Evolutionary conservation across 2,888 invertebrate species (phyloP), one percentile per base, ranked within the genome.

Genomic region (Psylliodes chrysocephalus): DNA sequence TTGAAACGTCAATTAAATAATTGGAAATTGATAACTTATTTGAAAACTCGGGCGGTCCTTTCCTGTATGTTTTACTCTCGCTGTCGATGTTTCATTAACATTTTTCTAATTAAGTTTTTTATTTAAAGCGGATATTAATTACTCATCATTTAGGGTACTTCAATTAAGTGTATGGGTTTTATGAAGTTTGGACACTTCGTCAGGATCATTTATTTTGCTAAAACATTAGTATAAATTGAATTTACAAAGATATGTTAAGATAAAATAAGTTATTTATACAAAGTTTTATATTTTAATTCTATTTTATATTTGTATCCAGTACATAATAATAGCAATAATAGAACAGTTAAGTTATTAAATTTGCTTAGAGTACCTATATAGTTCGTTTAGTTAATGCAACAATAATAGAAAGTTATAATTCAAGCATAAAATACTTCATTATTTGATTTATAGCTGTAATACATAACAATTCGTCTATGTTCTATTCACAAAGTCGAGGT

Each of bases 51-150:
- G n/a, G n/a, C n/a, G n/a, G n/a, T n/a, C n/a, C n/a, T n/a, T n/a
- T n/a, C n/a, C n/a, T n/a, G n/a, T n/a, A n/a, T n/a, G n/a, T n/a
- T n/a, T n/a, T n/a, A n/a, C n/a, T n/a, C n/a, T n/a, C n/a, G n/a
- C n/a, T n/a, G n/a, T 42, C 8, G 42, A 44, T 46, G 49, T 46
- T 73, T 72, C 72, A 73, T 73, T 72, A 73, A 71, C 70, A 71
- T 71, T 71, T 71, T 70, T 68, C 19, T 71, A 73, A 73, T 71
- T 71, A 71, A 73, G 71, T 71, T 71, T 53, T 63, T 71, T 54
- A 46, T 55, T 70, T 64, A 64, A 64, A 67, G 51, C 52, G 63
- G 68, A 70, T 70, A 73, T 72, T 73, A 73, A 72, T 72, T 71
- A 69, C 72, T 67, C 72, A 71, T 71, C 73, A 70, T 71, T 72